Conservation (phyloP, 2,797 vertebrate genomes). For the Arrhamphus sclerolepis region DNA sequence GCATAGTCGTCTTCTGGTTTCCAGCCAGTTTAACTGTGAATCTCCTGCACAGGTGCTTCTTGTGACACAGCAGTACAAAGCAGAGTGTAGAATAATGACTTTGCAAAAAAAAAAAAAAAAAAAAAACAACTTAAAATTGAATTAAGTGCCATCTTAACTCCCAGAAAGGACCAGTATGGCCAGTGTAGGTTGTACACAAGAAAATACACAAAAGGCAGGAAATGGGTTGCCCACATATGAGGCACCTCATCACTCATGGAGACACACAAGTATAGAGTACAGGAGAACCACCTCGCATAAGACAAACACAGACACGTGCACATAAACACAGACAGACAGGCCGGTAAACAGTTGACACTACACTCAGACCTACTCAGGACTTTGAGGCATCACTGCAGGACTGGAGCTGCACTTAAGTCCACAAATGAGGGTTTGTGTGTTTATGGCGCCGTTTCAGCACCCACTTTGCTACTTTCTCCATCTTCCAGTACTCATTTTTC, state of each 20-base stretch:
- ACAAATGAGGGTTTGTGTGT: conserved; percentile 10
- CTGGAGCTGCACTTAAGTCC: conserved; percentile 24
- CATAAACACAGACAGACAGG: conserved; percentile 49
- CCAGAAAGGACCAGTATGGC: no score
- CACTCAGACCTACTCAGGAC: conserved; percentile 32
- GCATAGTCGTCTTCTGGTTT: no score
- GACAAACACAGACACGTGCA: conserved; percentile 49
- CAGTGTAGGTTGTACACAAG: background rate
- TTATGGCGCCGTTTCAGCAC: conserved; percentile 11
- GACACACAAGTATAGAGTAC: background rate
- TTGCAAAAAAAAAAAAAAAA: no score
- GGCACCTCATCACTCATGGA: background rate
- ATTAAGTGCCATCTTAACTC: no score
- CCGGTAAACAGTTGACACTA: conserved; percentile 52
- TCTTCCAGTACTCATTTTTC: background rate
- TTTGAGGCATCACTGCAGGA: conserved; percentile 8
- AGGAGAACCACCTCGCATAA: background rate
- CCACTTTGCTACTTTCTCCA: conserved; percentile 7
- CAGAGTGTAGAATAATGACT: no score
- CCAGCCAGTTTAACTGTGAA: no score
- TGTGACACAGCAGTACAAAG: no score
- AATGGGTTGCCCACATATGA: background rate
- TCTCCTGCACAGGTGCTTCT: no score
- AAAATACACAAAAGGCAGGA: background rate
- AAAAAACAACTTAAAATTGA: no score